These are phyloP conservation scores for Crematogaster levior DNA, from an alignment of 2,888 invertebrate species.

Conservation along the genomic window DNA sequence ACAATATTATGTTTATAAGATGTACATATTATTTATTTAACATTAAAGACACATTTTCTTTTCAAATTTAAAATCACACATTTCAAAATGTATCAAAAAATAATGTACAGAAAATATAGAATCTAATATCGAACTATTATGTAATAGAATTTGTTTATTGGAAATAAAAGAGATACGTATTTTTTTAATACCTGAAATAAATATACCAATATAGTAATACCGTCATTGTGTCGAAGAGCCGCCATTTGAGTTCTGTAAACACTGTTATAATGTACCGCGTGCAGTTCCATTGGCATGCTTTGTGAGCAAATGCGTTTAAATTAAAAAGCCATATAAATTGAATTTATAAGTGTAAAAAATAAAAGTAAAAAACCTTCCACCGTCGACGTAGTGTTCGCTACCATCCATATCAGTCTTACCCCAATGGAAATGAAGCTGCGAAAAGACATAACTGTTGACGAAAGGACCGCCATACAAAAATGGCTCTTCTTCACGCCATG, in stretches of 20 bases:
- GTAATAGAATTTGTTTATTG: not conserved
- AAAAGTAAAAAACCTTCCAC: constrained; percentile 78
- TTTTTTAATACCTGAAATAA: constrained; percentile 87
- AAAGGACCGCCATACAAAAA: constrained; percentile 88
- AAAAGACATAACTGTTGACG: constrained; percentile 88
- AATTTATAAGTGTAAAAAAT: not conserved
- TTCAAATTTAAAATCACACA: not conserved
- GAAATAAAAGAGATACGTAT: not conserved
- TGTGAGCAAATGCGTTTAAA: not conserved
- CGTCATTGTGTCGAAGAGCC: constrained; percentile 88
- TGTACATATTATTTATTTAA: not conserved
- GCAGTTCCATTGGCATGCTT: constrained; percentile 89
- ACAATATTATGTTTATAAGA: constrained; percentile 40
- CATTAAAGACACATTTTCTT: not conserved
- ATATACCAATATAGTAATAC: constrained; percentile 87
- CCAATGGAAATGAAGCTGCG: constrained; percentile 91
- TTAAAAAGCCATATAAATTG: not conserved
- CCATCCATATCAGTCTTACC: constrained; percentile 88
- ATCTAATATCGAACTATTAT: not conserved
- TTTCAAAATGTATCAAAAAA: not conserved
- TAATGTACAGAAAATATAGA: not conserved
- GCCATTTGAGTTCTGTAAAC: constrained; percentile 88
- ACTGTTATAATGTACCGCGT: constrained; percentile 88
- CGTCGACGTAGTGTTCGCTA: constrained; percentile 89
- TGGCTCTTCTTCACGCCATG: constrained; percentile 88